Evolutionary conservation across 2,888 invertebrate genomes (phyloP).

Genomic region (Hedychridium roseum): DNA sequence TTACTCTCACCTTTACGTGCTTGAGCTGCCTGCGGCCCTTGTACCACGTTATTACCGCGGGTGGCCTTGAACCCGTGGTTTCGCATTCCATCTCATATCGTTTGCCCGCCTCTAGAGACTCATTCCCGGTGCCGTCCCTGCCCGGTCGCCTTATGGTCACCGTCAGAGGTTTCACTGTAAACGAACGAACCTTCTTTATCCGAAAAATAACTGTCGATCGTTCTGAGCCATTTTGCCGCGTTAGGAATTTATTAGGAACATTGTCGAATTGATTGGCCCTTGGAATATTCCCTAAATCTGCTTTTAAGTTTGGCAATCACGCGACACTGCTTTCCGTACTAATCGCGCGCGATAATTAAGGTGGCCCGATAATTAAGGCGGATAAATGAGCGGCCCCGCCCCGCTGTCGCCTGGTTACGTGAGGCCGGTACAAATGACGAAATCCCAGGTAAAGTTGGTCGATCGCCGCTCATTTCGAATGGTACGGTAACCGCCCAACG

Average conservation of each 20-base stretch:
- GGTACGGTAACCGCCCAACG: too few relatives aligned
- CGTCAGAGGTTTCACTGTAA: slow-evolving; percentile 81
- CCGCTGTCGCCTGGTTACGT: slow-evolving; percentile 36
- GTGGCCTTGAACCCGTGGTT: slow-evolving; percentile 85
- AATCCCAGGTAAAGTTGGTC: neutral
- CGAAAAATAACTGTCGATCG: too few relatives aligned
- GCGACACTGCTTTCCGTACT: slow-evolving; percentile 20
- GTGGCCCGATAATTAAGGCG: slow-evolving; percentile 38
- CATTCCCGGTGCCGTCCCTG: slow-evolving; percentile 39
- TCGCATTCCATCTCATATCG: slow-evolving; percentile 85
- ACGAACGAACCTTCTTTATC: too few relatives aligned
- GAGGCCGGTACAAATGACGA: slow-evolving; percentile 34
- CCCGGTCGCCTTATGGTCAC: slow-evolving; percentile 76
- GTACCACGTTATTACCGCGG: slow-evolving; percentile 89
- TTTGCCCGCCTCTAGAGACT: slow-evolving; percentile 81
- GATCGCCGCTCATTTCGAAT: neutral
- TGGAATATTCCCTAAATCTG: too few relatives aligned
- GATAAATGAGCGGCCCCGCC: slow-evolving; percentile 25
- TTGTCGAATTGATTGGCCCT: too few relatives aligned
- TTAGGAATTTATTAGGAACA: too few relatives aligned
- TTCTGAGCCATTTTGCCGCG: too few relatives aligned
- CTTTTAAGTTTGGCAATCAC: slow-evolving; percentile 25
- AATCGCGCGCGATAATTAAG: slow-evolving; percentile 38
- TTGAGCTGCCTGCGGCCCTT: slow-evolving; percentile 83
- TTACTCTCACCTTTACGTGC: slow-evolving; percentile 78